These are phyloP conservation scores for Gadus macrocephalus DNA, from an alignment of 2,113 vertebrate genomes.

Conservation along the genomic window DNA sequence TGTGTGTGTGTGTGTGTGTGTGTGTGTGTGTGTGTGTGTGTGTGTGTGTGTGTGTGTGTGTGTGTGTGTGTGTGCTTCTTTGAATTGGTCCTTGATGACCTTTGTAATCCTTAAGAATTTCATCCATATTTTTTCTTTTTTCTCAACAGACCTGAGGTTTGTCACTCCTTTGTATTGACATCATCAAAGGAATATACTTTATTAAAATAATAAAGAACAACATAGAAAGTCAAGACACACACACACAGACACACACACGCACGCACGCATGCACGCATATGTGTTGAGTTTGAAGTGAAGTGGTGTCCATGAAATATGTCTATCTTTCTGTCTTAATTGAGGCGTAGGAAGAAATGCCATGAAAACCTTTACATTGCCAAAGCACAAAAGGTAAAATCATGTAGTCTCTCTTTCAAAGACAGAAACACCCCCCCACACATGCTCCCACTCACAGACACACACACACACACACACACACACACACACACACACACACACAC, in stretches of 20 bases:
- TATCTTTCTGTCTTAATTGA: conserved; percentile 53
- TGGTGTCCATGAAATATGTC: conserved; percentile 36
- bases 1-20: not conserved
- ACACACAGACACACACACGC: conserved; percentile 26
- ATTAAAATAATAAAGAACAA: conserved; percentile 2
- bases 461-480: not conserved
- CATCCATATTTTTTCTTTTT: not conserved
- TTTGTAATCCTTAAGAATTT: not conserved
- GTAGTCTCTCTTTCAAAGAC: too few species aligned
- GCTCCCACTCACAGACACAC: not conserved
- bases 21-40: conserved; percentile 1
- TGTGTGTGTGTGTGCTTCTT: not conserved
- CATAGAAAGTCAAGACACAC: conserved; percentile 7
- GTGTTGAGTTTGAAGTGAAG: not conserved
- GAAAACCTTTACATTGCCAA: too few species aligned
- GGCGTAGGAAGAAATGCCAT: conserved; percentile 33
- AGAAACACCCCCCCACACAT: not conserved
- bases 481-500: not conserved
- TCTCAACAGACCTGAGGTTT: not conserved
- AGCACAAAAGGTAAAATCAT: too few species aligned
- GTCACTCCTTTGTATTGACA: too few species aligned
- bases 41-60: too few species aligned
- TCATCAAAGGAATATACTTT: not conserved
- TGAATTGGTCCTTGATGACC: conserved; percentile 1
- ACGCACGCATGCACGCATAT: not conserved